Percentiles rank a stretch among this genome's conserved stretches.
Evolutionary conservation across 2,888 invertebrate genomes (phyloP).

Genomic region (Nomada hirtipes): DNA sequence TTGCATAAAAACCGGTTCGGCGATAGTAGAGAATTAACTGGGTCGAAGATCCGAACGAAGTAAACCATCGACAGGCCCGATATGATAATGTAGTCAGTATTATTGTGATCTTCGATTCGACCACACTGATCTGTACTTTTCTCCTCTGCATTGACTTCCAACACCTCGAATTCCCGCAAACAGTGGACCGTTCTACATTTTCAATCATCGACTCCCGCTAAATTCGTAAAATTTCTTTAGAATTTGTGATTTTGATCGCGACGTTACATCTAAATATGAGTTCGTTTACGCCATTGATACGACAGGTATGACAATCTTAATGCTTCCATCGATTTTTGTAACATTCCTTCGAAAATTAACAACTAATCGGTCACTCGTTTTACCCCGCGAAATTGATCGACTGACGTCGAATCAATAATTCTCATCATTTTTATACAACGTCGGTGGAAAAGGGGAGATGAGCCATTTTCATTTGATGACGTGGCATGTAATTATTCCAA

Average conservation of each 20-base stretch:
- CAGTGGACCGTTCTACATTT: too few species aligned
- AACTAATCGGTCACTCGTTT: too few species aligned
- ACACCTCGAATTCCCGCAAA: neutral
- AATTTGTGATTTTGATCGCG: neutral
- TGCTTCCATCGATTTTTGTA: neutral
- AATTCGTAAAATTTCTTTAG: neutral
- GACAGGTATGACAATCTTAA: conserved; percentile 44
- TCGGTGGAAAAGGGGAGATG: too few species aligned
- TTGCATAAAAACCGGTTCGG: conserved; percentile 58
- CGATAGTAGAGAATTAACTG: conserved; percentile 14
- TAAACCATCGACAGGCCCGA: neutral
- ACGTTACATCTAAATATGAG: conserved; percentile 30
- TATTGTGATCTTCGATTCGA: conserved; percentile 23
- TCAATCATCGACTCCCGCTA: neutral
- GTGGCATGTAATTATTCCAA: neutral
- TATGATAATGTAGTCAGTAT: conserved; percentile 44
- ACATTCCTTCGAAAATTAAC: too few species aligned
- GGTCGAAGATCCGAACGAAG: neutral
- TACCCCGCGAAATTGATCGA: neutral
- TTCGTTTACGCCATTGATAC: conserved; percentile 31
- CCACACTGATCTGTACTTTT: conserved; percentile 17
- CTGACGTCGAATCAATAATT: neutral
- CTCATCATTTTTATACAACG: neutral
- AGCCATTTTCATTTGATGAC: neutral
- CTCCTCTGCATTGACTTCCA: neutral